Evolutionary conservation across 2,888 invertebrate species (phyloP).

Genomic region (Hirudinaria manillensis): DNA sequence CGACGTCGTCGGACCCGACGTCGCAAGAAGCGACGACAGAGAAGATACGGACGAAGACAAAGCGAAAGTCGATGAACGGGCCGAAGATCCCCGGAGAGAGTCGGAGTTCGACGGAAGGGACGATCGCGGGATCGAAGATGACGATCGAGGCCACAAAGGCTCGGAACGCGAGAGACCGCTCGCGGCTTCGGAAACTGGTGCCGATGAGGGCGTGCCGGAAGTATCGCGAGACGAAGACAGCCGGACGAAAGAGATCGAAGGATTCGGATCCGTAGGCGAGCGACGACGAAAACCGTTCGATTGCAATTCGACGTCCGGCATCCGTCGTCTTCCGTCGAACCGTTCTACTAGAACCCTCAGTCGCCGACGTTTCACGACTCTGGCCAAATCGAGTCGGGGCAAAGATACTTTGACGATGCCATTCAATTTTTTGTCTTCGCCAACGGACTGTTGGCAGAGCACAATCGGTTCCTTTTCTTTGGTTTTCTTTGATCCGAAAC

Average conservation of each 20-base stretch:
- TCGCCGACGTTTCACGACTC: neutral
- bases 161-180: too few relatives aligned
- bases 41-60: neutral
- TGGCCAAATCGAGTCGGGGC: neutral
- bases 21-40: neutral
- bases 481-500: neutral
- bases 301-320: neutral
- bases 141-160: too few relatives aligned
- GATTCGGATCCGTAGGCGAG: neutral
- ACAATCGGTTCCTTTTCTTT: neutral
- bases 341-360: neutral
- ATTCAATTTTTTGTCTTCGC: neutral
- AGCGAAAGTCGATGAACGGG: neutral
- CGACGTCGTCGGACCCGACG: neutral
- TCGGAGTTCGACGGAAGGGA: neutral
- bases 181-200: too few relatives aligned
- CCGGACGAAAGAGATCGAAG: constrained; percentile 1
- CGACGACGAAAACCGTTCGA: too few relatives aligned
- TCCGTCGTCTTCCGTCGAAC: neutral
- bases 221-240: neutral
- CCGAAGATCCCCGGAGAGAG: neutral
- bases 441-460: neutral
- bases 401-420: neutral
- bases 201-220: neutral
- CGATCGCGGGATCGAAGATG: neutral